Evolutionary conservation across 1,140 invertebrate genomes (phyloP), one percentile per base, ranked within the genome.

Genomic region (Orussus abietinus): DNA sequence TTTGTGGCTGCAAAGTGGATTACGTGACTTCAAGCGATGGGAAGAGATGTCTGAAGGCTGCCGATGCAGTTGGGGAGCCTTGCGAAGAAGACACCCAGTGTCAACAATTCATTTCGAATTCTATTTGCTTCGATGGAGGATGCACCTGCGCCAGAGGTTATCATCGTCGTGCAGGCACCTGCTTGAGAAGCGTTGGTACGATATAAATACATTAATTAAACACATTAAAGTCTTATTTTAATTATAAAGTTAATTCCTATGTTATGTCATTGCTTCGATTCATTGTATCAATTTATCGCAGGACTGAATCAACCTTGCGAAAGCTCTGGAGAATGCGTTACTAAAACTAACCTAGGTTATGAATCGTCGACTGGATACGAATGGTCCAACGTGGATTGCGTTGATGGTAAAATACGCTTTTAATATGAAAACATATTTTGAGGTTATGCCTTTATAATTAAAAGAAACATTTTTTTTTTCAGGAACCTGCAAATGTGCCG

Each of bases 11-110:
- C 36, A 59, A 60, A 40, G 42, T 61, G 4, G 54, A 61, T 28
- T 55, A 68, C 17, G 54, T 67, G 10, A 7, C 53, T 12, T 64
- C 65, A 5, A 40, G 31, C 3, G 42, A 58, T 26, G 55, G 55
- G 2, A 45, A 55, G 17, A 36, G 38, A 5, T 71, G 68, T 47
- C 34, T 68, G 26, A 65, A 55, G 37, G 50, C 49, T 1, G 62
- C 66, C 5, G 55, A 59, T 30, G 34, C 38, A 3, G 52, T 70
- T 5, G 67, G 60, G 0, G 64, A 69, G 17, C 19, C 51, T 10
- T 70, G 67, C 43, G 38, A 54, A n/a, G 57, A 68, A 7, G 33
- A 69, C 5, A 45, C 49, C n/a, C 67, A 70, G 21, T 70, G 67
- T 33, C 38, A 45, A 13, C 41, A 50, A 7, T 59, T 57, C 42